A percentile compares a stretch with the other conserved stretches of the same genome.
phyloP scores from a whole-genome alignment of 1,140 invertebrate species.

The Trichonephila clavipes region DNA sequence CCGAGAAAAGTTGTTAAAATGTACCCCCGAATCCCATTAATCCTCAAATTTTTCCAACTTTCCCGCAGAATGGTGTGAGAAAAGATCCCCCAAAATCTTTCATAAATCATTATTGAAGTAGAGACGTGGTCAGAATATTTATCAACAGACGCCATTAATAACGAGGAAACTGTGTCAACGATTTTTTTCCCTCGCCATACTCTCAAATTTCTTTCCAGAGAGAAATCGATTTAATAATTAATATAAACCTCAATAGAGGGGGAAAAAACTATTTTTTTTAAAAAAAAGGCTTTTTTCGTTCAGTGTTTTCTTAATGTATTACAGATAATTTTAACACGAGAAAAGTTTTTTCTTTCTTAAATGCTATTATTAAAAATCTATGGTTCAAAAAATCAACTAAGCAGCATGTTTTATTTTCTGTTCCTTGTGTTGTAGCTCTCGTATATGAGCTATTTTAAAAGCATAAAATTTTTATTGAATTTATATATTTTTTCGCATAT shows the following conservation, averaged over 20 bases:
- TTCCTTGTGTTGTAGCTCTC: too few relatives aligned
- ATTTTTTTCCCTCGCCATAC: background rate
- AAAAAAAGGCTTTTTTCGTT: background rate
- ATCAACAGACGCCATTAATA: slow-evolving; percentile 8
- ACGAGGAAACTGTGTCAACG: background rate
- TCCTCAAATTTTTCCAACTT: background rate
- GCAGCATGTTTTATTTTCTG: too few relatives aligned
- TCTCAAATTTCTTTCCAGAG: background rate
- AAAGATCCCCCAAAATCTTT: background rate
- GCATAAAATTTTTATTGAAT: too few relatives aligned
- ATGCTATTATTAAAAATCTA: too few relatives aligned
- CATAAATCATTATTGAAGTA: background rate
- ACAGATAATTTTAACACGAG: too few relatives aligned
- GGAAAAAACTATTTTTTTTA: background rate
- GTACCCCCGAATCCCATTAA: background rate
- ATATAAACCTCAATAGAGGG: background rate
- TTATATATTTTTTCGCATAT: too few relatives aligned
- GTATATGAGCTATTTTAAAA: too few relatives aligned
- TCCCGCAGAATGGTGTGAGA: background rate
- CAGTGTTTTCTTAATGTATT: background rate
- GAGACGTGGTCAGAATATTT: slow-evolving; percentile 7
- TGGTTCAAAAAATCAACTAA: too few relatives aligned
- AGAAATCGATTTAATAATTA: slow-evolving; percentile 1
- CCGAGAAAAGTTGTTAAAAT: background rate
- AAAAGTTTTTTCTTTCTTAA: too few relatives aligned